Percentiles rank a stretch among this genome's conserved stretches.
Evolutionary conservation across 1,140 invertebrate genomes (phyloP).

Genomic region (Drosophila lacteicornis): DNA sequence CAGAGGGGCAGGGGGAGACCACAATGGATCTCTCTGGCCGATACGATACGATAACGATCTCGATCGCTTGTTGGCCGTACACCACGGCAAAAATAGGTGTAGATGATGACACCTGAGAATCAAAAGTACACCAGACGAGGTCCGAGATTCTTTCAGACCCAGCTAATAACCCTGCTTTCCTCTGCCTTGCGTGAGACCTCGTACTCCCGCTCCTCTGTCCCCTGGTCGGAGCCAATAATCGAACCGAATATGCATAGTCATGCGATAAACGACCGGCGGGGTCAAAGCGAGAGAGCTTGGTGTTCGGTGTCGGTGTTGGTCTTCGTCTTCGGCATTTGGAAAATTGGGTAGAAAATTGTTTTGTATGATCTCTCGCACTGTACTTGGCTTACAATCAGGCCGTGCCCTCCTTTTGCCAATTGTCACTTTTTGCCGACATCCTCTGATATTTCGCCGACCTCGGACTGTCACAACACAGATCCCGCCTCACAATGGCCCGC

Average conservation of each 20-base stretch:
- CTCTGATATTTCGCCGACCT: slow-evolving; percentile 54
- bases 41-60: slow-evolving; percentile 75
- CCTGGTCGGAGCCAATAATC: slow-evolving; percentile 71
- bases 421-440: slow-evolving; percentile 50
- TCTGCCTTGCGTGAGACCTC: slow-evolving; percentile 63
- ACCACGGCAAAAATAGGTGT: slow-evolving; percentile 69
- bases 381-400: slow-evolving; percentile 32
- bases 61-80: slow-evolving; percentile 53
- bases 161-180: slow-evolving; percentile 78
- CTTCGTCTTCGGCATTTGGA: slow-evolving; percentile 1
- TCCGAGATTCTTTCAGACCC: slow-evolving; percentile 39
- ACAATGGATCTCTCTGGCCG: slow-evolving; percentile 63
- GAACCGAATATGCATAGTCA: slow-evolving; percentile 83
- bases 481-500: slow-evolving; percentile 45
- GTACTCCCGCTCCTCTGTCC: slow-evolving; percentile 15
- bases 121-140: slow-evolving; percentile 61
- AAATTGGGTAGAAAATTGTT: slow-evolving; percentile 75
- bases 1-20: slow-evolving; percentile 32
- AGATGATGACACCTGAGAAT: slow-evolving; percentile 85
- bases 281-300: slow-evolving; percentile 62
- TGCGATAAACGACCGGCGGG: slow-evolving; percentile 79
- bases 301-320: not conserved
- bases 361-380: slow-evolving; percentile 25
- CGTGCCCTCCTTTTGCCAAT: slow-evolving; percentile 46
- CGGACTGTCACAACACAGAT: slow-evolving; percentile 64